These are phyloP conservation scores for Clavelina lepadiformis DNA, from an alignment of 23 tunicate genomes.

Conservation along the genomic window DNA sequence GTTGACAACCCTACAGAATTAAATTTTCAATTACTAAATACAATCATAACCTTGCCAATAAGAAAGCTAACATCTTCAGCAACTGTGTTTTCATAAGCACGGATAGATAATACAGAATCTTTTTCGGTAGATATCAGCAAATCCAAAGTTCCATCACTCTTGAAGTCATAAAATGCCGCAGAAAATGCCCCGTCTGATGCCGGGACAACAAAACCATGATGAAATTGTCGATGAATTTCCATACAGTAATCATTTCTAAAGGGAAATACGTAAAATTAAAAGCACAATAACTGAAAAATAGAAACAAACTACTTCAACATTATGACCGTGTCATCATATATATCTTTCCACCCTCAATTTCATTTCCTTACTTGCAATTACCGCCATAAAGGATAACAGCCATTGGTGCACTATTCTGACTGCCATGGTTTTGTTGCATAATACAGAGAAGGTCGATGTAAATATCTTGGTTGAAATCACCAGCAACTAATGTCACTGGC, in stretches of 20 bases:
- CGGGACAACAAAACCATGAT: constrained; percentile 7
- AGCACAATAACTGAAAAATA: too few species aligned
- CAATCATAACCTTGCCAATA: constrained; percentile 45
- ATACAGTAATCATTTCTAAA: too few species aligned
- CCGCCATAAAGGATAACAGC: constrained; percentile 22
- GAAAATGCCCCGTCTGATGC: constrained; percentile 34
- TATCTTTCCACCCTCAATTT: too few species aligned
- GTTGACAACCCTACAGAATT: neutral
- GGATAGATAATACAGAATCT: neutral
- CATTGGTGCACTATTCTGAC: neutral
- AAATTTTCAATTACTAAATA: neutral
- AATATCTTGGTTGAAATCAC: constrained; percentile 49
- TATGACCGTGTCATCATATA: too few species aligned
- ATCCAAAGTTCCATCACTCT: constrained; percentile 64
- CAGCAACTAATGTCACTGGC: constrained; percentile 35
- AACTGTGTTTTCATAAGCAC: constrained; percentile 44
- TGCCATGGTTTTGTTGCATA: constrained; percentile 10
- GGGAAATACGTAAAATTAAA: too few species aligned
- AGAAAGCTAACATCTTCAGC: constrained; percentile 60
- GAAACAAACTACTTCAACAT: too few species aligned
- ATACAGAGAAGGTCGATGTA: constrained; percentile 31
- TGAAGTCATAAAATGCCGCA: constrained; percentile 55
- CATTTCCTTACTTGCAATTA: constrained; percentile 12
- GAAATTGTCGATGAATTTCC: too few species aligned
- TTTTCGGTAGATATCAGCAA: constrained; percentile 31